A percentile compares a stretch with the other conserved stretches of the same genome.
phyloP scores from a whole-genome alignment of 2,797 vertebrate genomes.

The Rhinophrynus dorsalis region DNA sequence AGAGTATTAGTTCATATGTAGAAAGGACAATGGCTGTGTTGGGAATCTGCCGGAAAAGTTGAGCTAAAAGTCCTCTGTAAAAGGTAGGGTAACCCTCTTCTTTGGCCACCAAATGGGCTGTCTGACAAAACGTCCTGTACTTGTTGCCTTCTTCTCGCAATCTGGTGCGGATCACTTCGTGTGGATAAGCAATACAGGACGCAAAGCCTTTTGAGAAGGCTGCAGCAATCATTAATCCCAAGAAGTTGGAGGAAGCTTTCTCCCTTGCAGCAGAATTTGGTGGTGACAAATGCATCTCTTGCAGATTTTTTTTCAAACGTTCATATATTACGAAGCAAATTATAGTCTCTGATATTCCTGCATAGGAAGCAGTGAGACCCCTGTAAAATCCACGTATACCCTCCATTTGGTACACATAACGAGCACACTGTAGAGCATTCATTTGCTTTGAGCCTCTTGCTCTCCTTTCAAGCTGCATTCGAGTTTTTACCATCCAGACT shows the following conservation, averaged over 20 bases:
- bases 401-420: constrained; percentile 87
- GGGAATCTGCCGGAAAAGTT: constrained; percentile 94
- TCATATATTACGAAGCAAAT: constrained; percentile 99
- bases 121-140: constrained; percentile 93
- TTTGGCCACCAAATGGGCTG: constrained; percentile 83
- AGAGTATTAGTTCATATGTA: constrained; percentile 91
- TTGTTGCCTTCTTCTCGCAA: constrained; percentile 96
- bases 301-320: constrained; percentile 86
- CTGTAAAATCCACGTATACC: constrained; percentile 93
- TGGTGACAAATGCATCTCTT: constrained; percentile 66
- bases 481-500: constrained; percentile 98
- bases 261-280: constrained; percentile 63
- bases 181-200: constrained; percentile 95
- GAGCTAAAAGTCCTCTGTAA: constrained; percentile 95
- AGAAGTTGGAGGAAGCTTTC: constrained; percentile 79
- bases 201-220: constrained; percentile 95
- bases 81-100: constrained; percentile 95
- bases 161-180: constrained; percentile 94
- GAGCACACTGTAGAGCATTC: constrained; percentile 91
- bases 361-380: constrained; percentile 93
- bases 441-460: constrained; percentile 89
- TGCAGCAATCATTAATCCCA: constrained; percentile 91
- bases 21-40: constrained; percentile 96
- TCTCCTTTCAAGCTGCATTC: constrained; percentile 96
- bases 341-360: constrained; percentile 96